Conservation (phyloP, 2,888 invertebrate genomes). For the Prosapia bicincta region DNA sequence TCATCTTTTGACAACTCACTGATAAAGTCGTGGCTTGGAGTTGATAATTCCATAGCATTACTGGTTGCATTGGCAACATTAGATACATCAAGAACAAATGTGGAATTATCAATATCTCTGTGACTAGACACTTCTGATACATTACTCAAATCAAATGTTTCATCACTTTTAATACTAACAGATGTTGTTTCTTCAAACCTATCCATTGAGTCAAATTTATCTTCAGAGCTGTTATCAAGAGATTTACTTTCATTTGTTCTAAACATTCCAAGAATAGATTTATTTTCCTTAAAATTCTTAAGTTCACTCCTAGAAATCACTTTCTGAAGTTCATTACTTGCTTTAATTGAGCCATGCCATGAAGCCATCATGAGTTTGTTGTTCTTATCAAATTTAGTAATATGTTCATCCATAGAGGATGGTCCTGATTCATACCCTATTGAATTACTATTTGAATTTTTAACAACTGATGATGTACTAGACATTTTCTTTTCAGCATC, state of each 20-base stretch:
- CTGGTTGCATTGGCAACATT: conserved; percentile 37
- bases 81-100: conserved; percentile 36
- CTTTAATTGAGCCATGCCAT: conserved; percentile 38
- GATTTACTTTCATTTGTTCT: neutral
- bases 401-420: conserved; percentile 31
- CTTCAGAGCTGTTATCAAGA: neutral
- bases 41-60: conserved; percentile 35
- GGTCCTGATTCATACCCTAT: conserved; percentile 31
- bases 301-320: conserved; percentile 33
- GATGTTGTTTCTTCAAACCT: conserved; percentile 33
- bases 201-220: conserved; percentile 22
- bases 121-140: conserved; percentile 33
- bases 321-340: conserved; percentile 34
- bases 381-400: conserved; percentile 14
- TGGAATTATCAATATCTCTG: conserved; percentile 30
- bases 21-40: conserved; percentile 35
- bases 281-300: conserved; percentile 31
- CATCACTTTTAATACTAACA: conserved; percentile 35
- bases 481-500: conserved; percentile 28
- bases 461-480: conserved; percentile 28
- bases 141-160: conserved; percentile 32
- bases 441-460: conserved; percentile 25
- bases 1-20: conserved; percentile 36
- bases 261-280: conserved; percentile 14
- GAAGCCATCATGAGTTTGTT: conserved; percentile 35